Base-by-base conservation (phyloP, 2,888 invertebrate genomes). In the Chymomyza procnemis region DNA sequence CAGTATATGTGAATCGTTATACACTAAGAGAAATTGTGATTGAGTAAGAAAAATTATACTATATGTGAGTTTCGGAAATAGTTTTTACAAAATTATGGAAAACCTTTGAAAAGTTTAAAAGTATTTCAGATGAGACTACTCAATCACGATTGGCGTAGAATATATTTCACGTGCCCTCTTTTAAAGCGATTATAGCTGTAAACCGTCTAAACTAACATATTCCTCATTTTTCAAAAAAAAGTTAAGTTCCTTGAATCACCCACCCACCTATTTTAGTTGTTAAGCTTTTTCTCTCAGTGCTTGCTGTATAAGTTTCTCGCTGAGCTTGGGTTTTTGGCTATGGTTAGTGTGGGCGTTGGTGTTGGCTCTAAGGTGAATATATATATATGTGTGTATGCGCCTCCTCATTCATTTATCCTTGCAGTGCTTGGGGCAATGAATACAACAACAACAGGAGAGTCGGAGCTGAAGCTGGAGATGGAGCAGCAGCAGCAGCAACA, bases 341-440 rank as follows among this genome's bases (percentile, higher is more conserved):
- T 60, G 59, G 59, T 60, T 60, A 48, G 59, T 41, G 48, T 19
- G 54, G 61, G 61, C 62, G 52, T 64, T 65, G 61, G 48, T 69
- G 46, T 59, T 18, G 50, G 74, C 67, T 71, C 62, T 71, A 69
- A 71, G 60, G 73, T 48, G 76, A 76, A 30, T 63, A 67, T 66
- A 61, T 73, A 63, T 63, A 67, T 66, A 61, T 73, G 62, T 78
- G 67, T 71, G 67, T 71, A 74, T 70, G 73, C 57, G 71, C 73
- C 87, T 85, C 73, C 87, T 87, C 87, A 87, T 84, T 84, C 83
- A 84, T 84, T 84, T 84, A 84, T 84, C 83, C 83, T 84, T 84
- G 83, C 85, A 87, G 54, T 65, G 83, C 83, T 76, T 30, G 72
- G 58, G 83, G 83, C 83, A 80, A 71, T 74, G 59, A 54, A 71